Percentiles rank a stretch among this genome's conserved stretches.
These are phyloP conservation scores for Ascaphus truei DNA, from an alignment of 2,113 vertebrate genomes.

Conservation along the genomic window DNA sequence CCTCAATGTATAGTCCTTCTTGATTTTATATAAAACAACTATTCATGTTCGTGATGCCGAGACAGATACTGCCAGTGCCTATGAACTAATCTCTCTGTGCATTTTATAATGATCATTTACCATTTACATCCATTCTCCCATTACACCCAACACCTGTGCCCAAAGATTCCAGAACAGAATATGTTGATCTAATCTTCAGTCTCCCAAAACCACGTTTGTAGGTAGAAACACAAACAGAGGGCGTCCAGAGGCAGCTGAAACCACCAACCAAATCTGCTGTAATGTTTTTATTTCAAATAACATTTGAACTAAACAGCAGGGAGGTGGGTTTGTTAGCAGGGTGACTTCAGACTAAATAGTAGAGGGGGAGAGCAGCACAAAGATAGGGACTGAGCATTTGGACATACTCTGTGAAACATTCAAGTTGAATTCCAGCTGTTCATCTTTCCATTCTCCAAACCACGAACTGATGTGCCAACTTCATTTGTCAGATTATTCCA, in stretches of 20 bases:
- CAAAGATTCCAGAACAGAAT: no score
- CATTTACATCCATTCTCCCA: no score
- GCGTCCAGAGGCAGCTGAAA: neutral
- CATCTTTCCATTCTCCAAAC: constrained; percentile 36
- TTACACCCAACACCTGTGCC: no score
- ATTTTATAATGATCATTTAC: no score
- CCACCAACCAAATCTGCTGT: constrained; percentile 3
- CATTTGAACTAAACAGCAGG: constrained; percentile 16
- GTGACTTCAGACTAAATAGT: constrained; percentile 19
- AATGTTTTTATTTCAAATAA: constrained; percentile 20
- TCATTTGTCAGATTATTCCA: constrained; percentile 38
- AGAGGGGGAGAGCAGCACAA: constrained; percentile 14
- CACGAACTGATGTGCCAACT: constrained; percentile 33
- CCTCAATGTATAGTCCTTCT: no score
- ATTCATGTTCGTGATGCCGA: no score
- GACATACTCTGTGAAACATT: constrained; percentile 4
- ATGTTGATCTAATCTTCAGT: no score
- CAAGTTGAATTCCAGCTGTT: constrained; percentile 33
- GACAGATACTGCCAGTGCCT: no score
- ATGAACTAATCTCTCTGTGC: no score
- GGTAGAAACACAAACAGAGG: no score
- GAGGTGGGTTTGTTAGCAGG: constrained; percentile 18
- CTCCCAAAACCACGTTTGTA: no score
- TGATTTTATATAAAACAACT: no score
- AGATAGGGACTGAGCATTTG: constrained; percentile 13